Conservation (phyloP, 2,888 invertebrate genomes). For the Mongoloraphidia duomilia region DNA sequence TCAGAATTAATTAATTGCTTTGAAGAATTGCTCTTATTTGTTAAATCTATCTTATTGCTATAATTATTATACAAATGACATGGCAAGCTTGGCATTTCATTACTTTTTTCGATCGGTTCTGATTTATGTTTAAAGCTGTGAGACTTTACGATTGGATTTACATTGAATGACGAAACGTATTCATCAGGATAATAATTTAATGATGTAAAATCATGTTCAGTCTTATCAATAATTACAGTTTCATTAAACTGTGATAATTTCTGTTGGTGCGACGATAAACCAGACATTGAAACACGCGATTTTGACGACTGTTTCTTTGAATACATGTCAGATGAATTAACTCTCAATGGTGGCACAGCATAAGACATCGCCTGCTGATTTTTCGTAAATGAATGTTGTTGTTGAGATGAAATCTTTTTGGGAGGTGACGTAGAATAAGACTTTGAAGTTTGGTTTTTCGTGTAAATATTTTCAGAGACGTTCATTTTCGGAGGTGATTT, state of each 20-base stretch:
- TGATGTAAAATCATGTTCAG: slow-evolving; percentile 23
- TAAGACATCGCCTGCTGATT: slow-evolving; percentile 9
- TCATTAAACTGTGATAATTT: slow-evolving; percentile 31
- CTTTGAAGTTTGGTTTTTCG: slow-evolving; percentile 12
- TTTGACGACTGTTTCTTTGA: slow-evolving; percentile 11
- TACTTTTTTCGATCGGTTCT: slow-evolving; percentile 25
- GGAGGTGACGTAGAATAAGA: slow-evolving; percentile 31
- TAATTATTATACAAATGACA: background rate
- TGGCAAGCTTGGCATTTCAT: slow-evolving; percentile 37
- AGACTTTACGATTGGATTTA: slow-evolving; percentile 50
- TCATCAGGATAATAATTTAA: slow-evolving; percentile 22
- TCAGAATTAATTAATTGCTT: slow-evolving; percentile 32
- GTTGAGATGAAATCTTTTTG: slow-evolving; percentile 30
- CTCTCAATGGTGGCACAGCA: background rate
- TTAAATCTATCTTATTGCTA: background rate
- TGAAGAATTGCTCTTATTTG: background rate
- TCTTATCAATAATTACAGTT: slow-evolving; percentile 14
- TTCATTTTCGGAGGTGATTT: no score
- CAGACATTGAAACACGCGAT: slow-evolving; percentile 31
- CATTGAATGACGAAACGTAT: slow-evolving; percentile 21
- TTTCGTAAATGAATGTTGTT: slow-evolving; percentile 24
- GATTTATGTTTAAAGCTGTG: slow-evolving; percentile 43
- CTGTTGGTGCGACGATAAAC: slow-evolving; percentile 38
- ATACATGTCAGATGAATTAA: slow-evolving; percentile 1
- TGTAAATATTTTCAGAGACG: no score